Conservation (phyloP, 2,888 invertebrate species). For the Hyposoter dolosus region DNA sequence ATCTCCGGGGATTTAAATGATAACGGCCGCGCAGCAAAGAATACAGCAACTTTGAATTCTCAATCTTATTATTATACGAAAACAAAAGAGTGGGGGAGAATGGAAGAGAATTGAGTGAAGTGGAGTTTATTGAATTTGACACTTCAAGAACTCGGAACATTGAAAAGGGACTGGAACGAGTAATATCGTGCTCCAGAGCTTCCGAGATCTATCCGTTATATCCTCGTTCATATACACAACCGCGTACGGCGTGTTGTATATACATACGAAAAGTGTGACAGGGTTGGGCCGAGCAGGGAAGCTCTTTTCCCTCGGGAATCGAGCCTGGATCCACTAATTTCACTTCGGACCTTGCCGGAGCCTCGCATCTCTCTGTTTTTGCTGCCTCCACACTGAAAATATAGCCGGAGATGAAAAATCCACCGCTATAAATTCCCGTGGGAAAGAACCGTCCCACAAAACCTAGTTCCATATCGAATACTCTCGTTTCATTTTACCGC, state of each 20-base stretch:
- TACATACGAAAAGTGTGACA: constrained; percentile 41
- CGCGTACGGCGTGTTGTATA: constrained; percentile 1
- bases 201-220: constrained; percentile 7
- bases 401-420: constrained; percentile 62
- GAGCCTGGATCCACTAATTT: constrained; percentile 82
- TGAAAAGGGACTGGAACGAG: constrained; percentile 79
- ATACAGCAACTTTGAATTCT: constrained; percentile 37
- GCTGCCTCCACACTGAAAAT: constrained; percentile 55
- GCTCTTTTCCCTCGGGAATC: constrained; percentile 75
- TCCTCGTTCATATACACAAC: constrained; percentile 23
- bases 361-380: constrained; percentile 3
- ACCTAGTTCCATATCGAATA: constrained; percentile 23
- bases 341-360: constrained; percentile 73
- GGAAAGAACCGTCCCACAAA: constrained; percentile 32
- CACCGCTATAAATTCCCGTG: constrained; percentile 69
- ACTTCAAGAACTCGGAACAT: constrained; percentile 84
- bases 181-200: constrained; percentile 58
- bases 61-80: constrained; percentile 65
- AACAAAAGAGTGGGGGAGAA: constrained; percentile 50
- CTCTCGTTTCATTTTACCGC: constrained; percentile 24
- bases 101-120: constrained; percentile 53
- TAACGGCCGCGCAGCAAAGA: constrained; percentile 31
- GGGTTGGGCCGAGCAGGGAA: constrained; percentile 48
- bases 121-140: constrained; percentile 83
- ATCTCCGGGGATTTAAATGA: constrained; percentile 36